A percentile compares a stretch with the other conserved stretches of the same genome.
Evolutionary conservation across 1,140 invertebrate genomes (phyloP).

Genomic region (Drosophila melanogaster): Release_6_plus_ISO1_MT NT_033779.5:8104001-8104500

Average conservation of each 20-base stretch:
- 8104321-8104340: conserved; percentile 25
- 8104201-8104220: conserved; percentile 9
- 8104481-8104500: conserved; percentile 56
- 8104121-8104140: conserved; percentile 13
- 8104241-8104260: conserved; percentile 35
- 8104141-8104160: conserved; percentile 37
- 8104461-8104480: conserved; percentile 56
- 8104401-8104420: neutral
- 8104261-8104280: conserved; percentile 50
- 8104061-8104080: conserved; percentile 26
- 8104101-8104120: no score
- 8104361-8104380: conserved; percentile 46
- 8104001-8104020: no score
- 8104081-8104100: conserved; percentile 21
- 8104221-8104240: conserved; percentile 15
- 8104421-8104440: conserved; percentile 9
- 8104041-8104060: conserved; percentile 9
- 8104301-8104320: conserved; percentile 67
- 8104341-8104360: conserved; percentile 23
- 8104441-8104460: conserved; percentile 38
- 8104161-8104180: conserved; percentile 15
- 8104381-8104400: conserved; percentile 12
- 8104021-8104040: neutral
- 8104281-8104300: conserved; percentile 72
- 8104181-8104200: neutral